Conservation (phyloP, 2,113 vertebrate genomes). For the Elephas maximus region DNA sequence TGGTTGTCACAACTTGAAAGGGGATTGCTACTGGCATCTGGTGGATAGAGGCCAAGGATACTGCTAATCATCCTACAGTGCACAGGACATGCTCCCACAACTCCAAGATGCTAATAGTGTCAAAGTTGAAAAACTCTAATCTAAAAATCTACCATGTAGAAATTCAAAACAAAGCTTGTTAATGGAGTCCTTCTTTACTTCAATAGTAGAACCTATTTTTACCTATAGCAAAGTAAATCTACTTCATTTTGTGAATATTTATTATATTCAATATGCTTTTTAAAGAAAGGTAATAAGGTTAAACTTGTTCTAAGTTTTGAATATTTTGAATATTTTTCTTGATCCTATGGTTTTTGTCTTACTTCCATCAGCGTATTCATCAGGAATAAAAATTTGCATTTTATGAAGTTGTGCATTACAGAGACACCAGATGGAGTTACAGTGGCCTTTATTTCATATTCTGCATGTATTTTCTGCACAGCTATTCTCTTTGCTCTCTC, state of each 20-base stretch:
- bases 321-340: background rate
- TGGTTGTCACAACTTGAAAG: background rate
- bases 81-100: background rate
- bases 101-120: background rate
- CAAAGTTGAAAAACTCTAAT: background rate
- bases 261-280: background rate
- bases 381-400: background rate
- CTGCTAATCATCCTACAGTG: background rate
- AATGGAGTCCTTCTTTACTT: background rate
- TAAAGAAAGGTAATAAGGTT: background rate
- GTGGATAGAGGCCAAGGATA: background rate
- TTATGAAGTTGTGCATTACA: background rate
- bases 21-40: background rate
- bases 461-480: background rate
- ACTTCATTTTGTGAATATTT: background rate
- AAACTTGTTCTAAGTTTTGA: background rate
- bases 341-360: background rate
- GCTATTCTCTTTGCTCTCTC: background rate
- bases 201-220: background rate
- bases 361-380: background rate
- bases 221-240: background rate
- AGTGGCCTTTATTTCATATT: background rate
- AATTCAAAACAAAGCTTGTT: background rate
- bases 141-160: background rate
- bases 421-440: background rate